Evolutionary conservation across 2,113 vertebrate genomes (phyloP).

Genomic region (Alaudala cheleensis): DNA sequence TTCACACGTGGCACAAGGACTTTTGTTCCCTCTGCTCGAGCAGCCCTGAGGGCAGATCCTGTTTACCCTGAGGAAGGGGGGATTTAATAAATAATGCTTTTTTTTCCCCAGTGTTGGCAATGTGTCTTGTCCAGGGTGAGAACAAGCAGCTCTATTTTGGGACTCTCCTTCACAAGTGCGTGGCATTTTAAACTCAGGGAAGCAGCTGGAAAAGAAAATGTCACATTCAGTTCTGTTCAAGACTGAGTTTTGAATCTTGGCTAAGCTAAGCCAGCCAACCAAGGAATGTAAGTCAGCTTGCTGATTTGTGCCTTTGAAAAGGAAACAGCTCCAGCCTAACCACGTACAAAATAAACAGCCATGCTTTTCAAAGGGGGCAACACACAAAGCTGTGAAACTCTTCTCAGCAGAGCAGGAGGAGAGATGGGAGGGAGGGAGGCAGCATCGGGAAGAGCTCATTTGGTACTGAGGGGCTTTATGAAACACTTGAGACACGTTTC

Average conservation of each 20-base stretch:
- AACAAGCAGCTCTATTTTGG: not conserved
- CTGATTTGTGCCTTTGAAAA: not conserved
- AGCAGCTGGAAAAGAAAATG: conserved; percentile 28
- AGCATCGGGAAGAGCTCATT: not conserved
- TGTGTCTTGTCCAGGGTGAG: not conserved
- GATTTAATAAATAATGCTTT: not conserved
- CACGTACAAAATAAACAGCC: not conserved
- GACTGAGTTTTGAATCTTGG: not conserved
- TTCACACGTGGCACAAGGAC: not conserved
- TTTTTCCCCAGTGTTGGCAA: not conserved
- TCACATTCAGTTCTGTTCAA: not conserved
- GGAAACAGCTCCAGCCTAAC: not conserved
- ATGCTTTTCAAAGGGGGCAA: not conserved
- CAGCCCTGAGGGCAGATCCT: not conserved
- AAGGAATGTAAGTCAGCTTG: not conserved
- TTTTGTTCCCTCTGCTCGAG: not conserved
- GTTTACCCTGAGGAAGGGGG: not conserved
- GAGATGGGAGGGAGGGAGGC: not conserved
- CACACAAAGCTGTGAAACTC: not conserved
- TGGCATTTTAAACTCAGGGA: conserved; percentile 5
- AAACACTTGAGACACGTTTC: conserved; percentile 3
- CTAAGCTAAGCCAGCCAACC: not conserved
- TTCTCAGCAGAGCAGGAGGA: not conserved
- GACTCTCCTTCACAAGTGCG: accelerated
- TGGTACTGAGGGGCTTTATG: not conserved